A percentile compares a stretch with the other conserved stretches of the same genome.
These are phyloP conservation scores for Rhombomys opimus DNA, from an alignment of 2,113 vertebrate species.

Conservation along the genomic window DNA sequence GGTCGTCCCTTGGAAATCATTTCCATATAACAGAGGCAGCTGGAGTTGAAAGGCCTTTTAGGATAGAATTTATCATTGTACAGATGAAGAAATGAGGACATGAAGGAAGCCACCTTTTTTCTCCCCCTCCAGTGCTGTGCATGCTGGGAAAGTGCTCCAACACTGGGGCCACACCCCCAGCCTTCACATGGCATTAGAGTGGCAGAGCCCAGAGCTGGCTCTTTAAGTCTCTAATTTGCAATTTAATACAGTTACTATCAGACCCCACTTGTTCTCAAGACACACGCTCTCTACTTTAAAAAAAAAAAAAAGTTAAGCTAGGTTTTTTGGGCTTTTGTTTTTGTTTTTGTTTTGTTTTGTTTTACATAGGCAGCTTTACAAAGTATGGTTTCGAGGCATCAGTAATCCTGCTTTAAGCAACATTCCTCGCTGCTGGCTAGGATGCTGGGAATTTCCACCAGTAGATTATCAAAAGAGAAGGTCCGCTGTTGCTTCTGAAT, in stretches of 20 bases:
- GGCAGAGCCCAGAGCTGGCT: background rate
- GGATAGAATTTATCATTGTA: background rate
- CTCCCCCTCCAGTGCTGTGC: background rate
- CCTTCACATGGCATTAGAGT: background rate
- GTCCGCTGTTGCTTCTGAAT: conserved; percentile 69
- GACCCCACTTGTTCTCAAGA: background rate
- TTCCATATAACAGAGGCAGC: conserved; percentile 22
- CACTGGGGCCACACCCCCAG: background rate
- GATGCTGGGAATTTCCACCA: conserved; percentile 69
- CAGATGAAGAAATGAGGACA: conserved; percentile 7
- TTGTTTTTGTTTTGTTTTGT: background rate
- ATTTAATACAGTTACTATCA: background rate
- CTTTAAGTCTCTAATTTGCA: background rate
- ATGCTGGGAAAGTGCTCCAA: too few species aligned
- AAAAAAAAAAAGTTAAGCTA: background rate
- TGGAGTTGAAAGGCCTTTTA: background rate
- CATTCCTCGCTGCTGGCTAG: conserved; percentile 52
- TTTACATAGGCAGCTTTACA: background rate
- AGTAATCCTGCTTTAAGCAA: conserved; percentile 31
- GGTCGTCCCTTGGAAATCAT: conserved; percentile 13
- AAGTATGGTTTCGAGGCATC: background rate
- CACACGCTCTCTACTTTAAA: background rate
- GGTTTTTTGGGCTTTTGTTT: background rate
- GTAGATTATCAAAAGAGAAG: conserved; percentile 63
- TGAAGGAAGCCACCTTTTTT: background rate